A percentile compares a stretch with the other conserved stretches of the same genome.
These are phyloP conservation scores for Leptinotarsa undecemlineata DNA, from an alignment of 1,140 invertebrate genomes.

Conservation along the genomic window DNA sequence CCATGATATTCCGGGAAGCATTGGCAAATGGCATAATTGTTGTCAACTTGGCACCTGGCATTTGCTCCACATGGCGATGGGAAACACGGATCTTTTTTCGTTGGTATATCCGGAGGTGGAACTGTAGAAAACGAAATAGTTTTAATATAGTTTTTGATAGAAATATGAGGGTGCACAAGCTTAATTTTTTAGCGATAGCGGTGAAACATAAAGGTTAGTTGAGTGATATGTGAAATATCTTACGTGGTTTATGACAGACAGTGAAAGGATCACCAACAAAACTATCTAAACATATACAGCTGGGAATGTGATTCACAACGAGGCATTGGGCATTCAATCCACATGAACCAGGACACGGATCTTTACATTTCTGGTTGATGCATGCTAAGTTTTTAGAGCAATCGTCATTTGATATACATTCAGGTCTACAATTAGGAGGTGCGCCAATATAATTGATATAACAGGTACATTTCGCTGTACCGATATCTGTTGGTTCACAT, in stretches of 20 bases:
- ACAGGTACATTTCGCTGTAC: constrained; percentile 66
- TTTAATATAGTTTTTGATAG: constrained; percentile 22
- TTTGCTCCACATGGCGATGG: constrained; percentile 74
- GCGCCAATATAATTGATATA: constrained; percentile 64
- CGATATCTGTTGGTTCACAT: constrained; percentile 63
- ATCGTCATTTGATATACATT: constrained; percentile 69
- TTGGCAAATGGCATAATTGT: constrained; percentile 67
- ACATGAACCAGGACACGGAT: constrained; percentile 78
- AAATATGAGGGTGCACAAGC: constrained; percentile 12
- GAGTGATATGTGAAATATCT: constrained; percentile 48
- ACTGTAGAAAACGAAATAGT: constrained; percentile 27
- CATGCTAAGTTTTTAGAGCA: constrained; percentile 66
- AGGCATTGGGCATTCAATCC: constrained; percentile 72
- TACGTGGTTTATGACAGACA: constrained; percentile 60
- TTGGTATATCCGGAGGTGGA: constrained; percentile 41
- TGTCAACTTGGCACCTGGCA: constrained; percentile 64
- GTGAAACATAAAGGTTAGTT: constrained; percentile 18
- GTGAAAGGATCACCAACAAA: constrained; percentile 74
- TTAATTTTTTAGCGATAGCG: neutral
- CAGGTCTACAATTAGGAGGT: constrained; percentile 69
- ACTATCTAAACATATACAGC: constrained; percentile 69
- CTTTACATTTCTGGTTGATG: constrained; percentile 65
- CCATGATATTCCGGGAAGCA: constrained; percentile 73
- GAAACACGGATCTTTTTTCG: constrained; percentile 59
- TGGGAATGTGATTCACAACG: constrained; percentile 74